Conservation (phyloP, 2,113 vertebrate genomes). For the Gymnogyps californianus region DNA sequence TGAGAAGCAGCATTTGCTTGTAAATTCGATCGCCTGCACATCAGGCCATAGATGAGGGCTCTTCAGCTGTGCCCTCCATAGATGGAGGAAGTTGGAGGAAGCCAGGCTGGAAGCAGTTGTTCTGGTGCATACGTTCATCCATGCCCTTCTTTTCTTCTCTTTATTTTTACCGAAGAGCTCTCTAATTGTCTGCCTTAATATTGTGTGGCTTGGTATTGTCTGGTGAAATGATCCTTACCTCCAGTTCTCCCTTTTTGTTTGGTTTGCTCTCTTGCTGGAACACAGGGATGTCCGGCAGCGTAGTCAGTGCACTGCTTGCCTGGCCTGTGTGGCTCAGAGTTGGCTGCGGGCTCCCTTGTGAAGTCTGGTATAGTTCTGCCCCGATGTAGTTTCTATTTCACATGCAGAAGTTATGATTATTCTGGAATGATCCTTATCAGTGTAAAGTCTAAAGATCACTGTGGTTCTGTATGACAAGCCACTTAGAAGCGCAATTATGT, state of each 20-base stretch:
- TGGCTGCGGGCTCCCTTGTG: rapidly evolving
- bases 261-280: neutral
- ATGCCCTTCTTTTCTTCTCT: neutral
- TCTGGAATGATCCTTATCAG: neutral
- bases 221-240: neutral
- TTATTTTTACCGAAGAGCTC: neutral
- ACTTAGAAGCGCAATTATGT: neutral
- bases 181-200: neutral
- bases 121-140: neutral
- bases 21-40: neutral
- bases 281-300: rapidly evolving
- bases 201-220: neutral
- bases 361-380: neutral
- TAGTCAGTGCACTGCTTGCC: rapidly evolving
- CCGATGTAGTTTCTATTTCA: neutral
- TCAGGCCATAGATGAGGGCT: neutral
- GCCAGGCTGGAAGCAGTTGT: neutral
- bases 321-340: neutral
- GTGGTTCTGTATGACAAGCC: neutral
- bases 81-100: neutral
- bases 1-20: neutral
- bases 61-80: neutral
- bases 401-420: neutral
- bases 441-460: neutral
- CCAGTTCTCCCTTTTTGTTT: neutral